Conservation (phyloP, 2,888 invertebrate species). For the Pelosia muscerda region DNA sequence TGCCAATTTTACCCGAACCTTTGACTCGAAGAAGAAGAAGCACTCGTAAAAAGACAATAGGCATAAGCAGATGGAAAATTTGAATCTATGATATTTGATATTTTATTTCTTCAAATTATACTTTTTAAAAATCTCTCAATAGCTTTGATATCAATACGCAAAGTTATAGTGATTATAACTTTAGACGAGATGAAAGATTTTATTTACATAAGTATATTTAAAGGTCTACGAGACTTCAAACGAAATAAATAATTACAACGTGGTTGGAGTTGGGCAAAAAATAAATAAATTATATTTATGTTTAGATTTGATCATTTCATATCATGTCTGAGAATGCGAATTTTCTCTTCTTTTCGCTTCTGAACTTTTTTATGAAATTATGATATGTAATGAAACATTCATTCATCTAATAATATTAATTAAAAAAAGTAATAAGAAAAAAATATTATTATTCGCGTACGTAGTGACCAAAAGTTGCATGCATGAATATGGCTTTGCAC, state of each 20-base stretch:
- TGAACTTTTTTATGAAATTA: not conserved
- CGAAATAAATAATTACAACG: not conserved
- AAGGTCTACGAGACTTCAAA: not conserved
- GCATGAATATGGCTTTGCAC: too few relatives aligned
- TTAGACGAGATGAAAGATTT: not conserved
- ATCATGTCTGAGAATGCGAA: not conserved
- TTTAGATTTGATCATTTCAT: too few relatives aligned
- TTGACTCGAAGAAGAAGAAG: too few relatives aligned
- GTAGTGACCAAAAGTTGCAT: too few relatives aligned
- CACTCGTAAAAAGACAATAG: not conserved
- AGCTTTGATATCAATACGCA: not conserved
- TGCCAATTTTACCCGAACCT: too few relatives aligned
- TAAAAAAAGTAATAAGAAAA: too few relatives aligned
- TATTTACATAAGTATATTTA: not conserved
- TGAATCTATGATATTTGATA: not conserved
- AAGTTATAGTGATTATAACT: not conserved
- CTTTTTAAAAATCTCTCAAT: not conserved
- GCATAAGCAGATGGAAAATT: not conserved
- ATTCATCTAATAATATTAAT: too few relatives aligned
- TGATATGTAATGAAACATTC: too few relatives aligned
- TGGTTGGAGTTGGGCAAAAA: not conserved
- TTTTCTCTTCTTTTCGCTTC: not conserved
- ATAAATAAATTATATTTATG: not conserved
- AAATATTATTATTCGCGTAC: too few relatives aligned
- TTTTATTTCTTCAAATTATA: not conserved